Evolutionary conservation across 1,140 invertebrate genomes (phyloP).

Genomic region (Aphidius gifuensis): DNA sequence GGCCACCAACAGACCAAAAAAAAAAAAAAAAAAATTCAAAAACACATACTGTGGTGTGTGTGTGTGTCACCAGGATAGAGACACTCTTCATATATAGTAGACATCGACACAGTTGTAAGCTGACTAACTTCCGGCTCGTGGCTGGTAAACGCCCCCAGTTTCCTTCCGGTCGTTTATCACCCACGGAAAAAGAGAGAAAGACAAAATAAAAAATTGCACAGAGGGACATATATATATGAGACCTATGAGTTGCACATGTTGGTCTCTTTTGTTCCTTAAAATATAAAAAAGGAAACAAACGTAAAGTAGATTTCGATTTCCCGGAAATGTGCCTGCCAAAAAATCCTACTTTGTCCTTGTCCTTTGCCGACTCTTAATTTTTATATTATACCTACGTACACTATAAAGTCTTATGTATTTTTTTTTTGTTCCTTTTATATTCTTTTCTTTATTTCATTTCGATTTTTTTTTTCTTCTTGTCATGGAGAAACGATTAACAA

Average conservation of each 20-base stretch:
- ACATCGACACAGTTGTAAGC: not conserved
- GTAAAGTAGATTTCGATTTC: not conserved
- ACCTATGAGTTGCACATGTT: not conserved
- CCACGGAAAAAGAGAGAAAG: constrained; percentile 2
- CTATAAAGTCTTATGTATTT: too few relatives aligned
- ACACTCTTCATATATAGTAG: not conserved
- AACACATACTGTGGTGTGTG: too few relatives aligned
- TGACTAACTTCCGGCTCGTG: constrained; percentile 20
- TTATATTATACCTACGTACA: too few relatives aligned
- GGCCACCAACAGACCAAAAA: constrained; percentile 21
- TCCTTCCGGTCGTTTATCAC: constrained; percentile 25
- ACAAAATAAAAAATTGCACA: not conserved
- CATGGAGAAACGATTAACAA: not conserved
- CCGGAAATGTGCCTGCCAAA: not conserved
- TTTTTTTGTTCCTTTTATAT: too few relatives aligned
- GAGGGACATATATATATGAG: not conserved
- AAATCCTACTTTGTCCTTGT: not conserved
- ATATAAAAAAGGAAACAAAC: not conserved
- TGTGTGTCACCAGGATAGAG: too few relatives aligned
- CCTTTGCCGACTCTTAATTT: too few relatives aligned
- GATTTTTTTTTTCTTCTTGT: too few relatives aligned
- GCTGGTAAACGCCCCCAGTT: constrained; percentile 22
- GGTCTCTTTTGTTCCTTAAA: not conserved
- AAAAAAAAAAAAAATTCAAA: not conserved
- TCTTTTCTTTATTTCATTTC: too few relatives aligned